These are phyloP conservation scores for Dromococcyx pavoninus DNA, from an alignment of 2,797 vertebrate genomes.

Conservation along the genomic window DNA sequence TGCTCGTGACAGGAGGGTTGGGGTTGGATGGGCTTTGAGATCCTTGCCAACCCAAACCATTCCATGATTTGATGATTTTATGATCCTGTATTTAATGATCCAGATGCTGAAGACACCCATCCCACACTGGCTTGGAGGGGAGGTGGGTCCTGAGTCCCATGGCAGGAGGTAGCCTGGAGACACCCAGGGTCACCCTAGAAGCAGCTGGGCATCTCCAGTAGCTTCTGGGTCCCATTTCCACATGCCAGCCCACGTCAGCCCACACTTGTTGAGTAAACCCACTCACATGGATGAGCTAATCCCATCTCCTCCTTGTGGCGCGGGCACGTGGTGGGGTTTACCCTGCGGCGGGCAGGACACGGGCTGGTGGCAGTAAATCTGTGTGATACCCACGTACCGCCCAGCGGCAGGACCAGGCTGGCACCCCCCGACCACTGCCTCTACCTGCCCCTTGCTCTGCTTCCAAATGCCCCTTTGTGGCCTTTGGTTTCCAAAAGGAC, in stretches of 20 bases:
- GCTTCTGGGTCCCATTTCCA: not conserved
- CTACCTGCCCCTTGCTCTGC: not conserved
- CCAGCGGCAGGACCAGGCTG: not conserved
- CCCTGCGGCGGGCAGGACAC: not conserved
- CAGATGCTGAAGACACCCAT: not conserved
- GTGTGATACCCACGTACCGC: not conserved
- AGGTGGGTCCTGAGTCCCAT: not conserved
- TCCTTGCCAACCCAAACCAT: too few species aligned
- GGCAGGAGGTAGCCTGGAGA: fast-evolving
- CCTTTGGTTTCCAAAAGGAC: fast-evolving
- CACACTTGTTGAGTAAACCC: not conserved
- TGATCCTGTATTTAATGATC: not conserved
- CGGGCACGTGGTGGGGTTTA: not conserved
- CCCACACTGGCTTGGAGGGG: not conserved
- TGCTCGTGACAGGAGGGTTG: too few species aligned
- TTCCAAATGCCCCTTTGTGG: not conserved
- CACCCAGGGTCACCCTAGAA: not conserved
- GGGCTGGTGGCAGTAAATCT: not conserved
- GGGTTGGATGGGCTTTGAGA: too few species aligned
- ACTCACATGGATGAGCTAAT: not conserved
- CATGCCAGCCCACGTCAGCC: not conserved
- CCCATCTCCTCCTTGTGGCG: not conserved
- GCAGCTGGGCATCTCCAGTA: not conserved
- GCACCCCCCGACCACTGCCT: not conserved
- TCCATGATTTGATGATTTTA: too few species aligned